Conservation (phyloP, 1,140 invertebrate genomes). For the Vollenhovia emeryi region DNA sequence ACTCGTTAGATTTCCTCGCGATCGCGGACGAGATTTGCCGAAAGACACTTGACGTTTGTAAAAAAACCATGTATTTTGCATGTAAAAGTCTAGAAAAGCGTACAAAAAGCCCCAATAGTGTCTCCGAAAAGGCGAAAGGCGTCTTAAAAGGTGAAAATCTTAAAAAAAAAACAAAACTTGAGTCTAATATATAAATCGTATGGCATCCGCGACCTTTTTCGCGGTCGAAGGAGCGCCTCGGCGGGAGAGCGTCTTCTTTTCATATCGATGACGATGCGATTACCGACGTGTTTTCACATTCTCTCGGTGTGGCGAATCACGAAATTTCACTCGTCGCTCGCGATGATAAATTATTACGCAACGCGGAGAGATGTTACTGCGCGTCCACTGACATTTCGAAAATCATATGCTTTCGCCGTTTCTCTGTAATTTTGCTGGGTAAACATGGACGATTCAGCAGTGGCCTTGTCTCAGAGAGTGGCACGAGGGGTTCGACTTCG, state of each 20-base stretch:
- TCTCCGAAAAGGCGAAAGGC: background rate
- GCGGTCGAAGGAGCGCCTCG: background rate
- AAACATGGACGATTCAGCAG: conserved; percentile 7
- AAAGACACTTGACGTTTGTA: background rate
- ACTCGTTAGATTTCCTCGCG: no score
- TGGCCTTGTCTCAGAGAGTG: conserved; percentile 52
- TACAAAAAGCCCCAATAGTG: background rate
- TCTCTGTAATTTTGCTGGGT: conserved; percentile 52
- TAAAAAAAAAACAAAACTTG: background rate
- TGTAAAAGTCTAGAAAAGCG: background rate
- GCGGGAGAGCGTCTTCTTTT: background rate
- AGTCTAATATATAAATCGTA: background rate
- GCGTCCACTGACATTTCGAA: background rate
- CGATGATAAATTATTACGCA: background rate
- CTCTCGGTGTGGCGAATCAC: no score
- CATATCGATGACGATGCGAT: background rate
- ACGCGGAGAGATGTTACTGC: background rate
- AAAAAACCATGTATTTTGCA: conserved; percentile 21
- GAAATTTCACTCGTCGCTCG: conserved; percentile 1
- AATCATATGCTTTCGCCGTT: background rate
- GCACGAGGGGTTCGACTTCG: conserved; percentile 63
- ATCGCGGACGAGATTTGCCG: background rate
- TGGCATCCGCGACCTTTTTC: background rate
- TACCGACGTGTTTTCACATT: background rate
- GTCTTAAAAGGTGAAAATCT: background rate